These are phyloP conservation scores for Microplitis demolitor DNA, from an alignment of 1,140 invertebrate genomes.

Conservation along the genomic window DNA sequence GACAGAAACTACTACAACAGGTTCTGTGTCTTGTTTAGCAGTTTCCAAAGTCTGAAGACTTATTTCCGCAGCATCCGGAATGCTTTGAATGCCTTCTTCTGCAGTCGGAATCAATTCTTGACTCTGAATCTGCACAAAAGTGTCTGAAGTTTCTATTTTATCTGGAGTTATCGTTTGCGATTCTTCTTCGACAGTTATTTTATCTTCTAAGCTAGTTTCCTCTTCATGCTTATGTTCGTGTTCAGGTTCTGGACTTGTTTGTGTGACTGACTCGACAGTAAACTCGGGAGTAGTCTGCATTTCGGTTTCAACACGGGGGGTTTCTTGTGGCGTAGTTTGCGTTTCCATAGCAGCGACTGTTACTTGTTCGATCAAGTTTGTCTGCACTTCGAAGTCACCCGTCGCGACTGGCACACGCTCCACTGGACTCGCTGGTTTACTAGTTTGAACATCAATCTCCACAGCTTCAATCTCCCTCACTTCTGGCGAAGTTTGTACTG, in stretches of 20 bases:
- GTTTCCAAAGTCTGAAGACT: slow-evolving; percentile 35
- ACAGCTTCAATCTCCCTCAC: not conserved
- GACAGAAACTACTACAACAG: not conserved
- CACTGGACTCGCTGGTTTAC: slow-evolving; percentile 3
- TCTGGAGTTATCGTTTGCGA: slow-evolving; percentile 41
- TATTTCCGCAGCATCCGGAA: slow-evolving; percentile 39
- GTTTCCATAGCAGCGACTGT: slow-evolving; percentile 33
- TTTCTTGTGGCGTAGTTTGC: slow-evolving; percentile 42
- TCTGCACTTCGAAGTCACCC: slow-evolving; percentile 33
- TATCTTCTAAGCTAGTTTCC: slow-evolving; percentile 32
- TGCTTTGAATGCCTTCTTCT: slow-evolving; percentile 42
- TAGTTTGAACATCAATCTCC: slow-evolving; percentile 31
- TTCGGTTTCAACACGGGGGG: slow-evolving; percentile 37
- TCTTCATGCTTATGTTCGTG: slow-evolving; percentile 32
- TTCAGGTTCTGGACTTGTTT: slow-evolving; percentile 44
- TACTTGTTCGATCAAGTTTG: slow-evolving; percentile 25
- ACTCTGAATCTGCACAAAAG: slow-evolving; percentile 43
- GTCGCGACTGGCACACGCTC: slow-evolving; percentile 9
- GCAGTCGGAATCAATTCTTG: slow-evolving; percentile 40
- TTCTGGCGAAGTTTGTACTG: slow-evolving; percentile 29
- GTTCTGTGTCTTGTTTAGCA: slow-evolving; percentile 4
- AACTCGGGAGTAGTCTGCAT: slow-evolving; percentile 41
- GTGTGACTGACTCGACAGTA: slow-evolving; percentile 40
- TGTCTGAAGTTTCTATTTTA: slow-evolving; percentile 32
- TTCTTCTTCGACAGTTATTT: slow-evolving; percentile 33